phyloP scores from a whole-genome alignment of 2,888 invertebrate species.

The Arrhopalites spinosus region DNA sequence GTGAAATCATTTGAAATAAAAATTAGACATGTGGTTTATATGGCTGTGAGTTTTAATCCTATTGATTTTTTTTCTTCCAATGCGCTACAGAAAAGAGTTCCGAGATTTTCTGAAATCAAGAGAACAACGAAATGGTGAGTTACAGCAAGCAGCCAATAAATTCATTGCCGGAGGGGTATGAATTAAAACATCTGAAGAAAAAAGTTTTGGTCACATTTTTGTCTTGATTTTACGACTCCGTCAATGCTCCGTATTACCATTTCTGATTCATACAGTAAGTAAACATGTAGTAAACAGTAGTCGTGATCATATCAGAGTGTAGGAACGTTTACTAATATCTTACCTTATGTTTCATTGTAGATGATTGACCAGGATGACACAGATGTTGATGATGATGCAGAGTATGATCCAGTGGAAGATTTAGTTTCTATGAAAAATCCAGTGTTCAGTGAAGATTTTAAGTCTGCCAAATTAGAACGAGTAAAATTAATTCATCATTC shows the following conservation, averaged over 20 bases:
- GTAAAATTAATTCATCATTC: conserved; percentile 37
- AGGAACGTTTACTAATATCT: no score
- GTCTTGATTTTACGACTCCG: conserved; percentile 81
- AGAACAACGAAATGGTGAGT: conserved; percentile 31
- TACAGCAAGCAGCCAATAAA: conserved; percentile 43
- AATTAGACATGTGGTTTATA: neutral
- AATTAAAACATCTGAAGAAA: conserved; percentile 55
- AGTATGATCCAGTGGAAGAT: conserved; percentile 44
- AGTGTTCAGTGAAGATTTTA: conserved; percentile 39
- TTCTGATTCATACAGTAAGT: conserved; percentile 72
- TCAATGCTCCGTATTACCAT: conserved; percentile 88
- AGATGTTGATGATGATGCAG: conserved; percentile 60
- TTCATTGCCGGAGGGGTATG: conserved; percentile 40
- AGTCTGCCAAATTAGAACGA: conserved; percentile 46
- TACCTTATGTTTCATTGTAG: conserved; percentile 58
- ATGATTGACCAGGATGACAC: conserved; percentile 61
- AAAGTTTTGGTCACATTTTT: conserved; percentile 69
- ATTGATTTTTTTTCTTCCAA: neutral
- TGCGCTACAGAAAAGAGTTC: conserved; percentile 37
- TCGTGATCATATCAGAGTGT: neutral
- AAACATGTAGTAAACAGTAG: neutral
- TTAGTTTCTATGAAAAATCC: conserved; percentile 48
- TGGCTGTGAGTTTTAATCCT: no score
- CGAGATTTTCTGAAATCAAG: conserved; percentile 41
- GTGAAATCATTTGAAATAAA: neutral